A percentile compares a stretch with the other conserved stretches of the same genome.
Conservation (phyloP, 2,113 vertebrate genomes). For the Epinephelus lanceolatus region DNA sequence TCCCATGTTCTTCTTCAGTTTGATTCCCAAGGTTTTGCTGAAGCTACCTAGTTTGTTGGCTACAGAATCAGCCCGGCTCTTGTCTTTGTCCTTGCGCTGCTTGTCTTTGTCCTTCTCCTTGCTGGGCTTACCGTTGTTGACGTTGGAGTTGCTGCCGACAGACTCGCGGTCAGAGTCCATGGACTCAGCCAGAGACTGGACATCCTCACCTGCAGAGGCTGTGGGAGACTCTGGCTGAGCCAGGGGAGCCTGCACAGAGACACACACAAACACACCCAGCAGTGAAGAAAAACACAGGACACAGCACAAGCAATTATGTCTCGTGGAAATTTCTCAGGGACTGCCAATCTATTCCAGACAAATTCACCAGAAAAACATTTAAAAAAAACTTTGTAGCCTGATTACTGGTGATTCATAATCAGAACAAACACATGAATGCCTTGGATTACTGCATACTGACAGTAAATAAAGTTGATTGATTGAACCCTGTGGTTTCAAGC, state of each 20-base stretch:
- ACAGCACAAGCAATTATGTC: not conserved
- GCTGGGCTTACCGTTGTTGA: slow-evolving; percentile 91
- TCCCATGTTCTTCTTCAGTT: slow-evolving; percentile 99
- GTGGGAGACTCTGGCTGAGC: slow-evolving; percentile 99
- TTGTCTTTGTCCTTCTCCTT: slow-evolving; percentile 97
- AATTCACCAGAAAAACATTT: not conserved
- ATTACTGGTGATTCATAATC: slow-evolving; percentile 32
- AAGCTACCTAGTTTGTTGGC: slow-evolving; percentile 98
- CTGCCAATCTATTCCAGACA: not conserved
- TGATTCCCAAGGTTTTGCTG: slow-evolving; percentile 97
- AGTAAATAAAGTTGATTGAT: slow-evolving; percentile 53
- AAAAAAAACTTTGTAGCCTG: not conserved
- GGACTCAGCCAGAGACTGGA: slow-evolving; percentile 96
- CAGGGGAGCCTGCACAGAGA: slow-evolving; percentile 91
- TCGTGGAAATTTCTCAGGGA: not conserved
- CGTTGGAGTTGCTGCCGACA: slow-evolving; percentile 96
- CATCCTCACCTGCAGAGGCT: slow-evolving; percentile 96
- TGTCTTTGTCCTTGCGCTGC: slow-evolving; percentile 96
- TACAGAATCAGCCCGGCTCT: slow-evolving; percentile 94
- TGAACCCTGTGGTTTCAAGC: slow-evolving; percentile 35
- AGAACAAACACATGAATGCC: slow-evolving; percentile 7
- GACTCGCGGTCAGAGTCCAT: slow-evolving; percentile 98
- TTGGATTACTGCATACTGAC: slow-evolving; percentile 43
- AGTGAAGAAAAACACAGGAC: slow-evolving; percentile 6
- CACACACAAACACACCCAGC: slow-evolving; percentile 11